A percentile compares a stretch with the other conserved stretches of the same genome.
phyloP scores from a whole-genome alignment of 2,797 vertebrate species.

The Carapus acus region DNA sequence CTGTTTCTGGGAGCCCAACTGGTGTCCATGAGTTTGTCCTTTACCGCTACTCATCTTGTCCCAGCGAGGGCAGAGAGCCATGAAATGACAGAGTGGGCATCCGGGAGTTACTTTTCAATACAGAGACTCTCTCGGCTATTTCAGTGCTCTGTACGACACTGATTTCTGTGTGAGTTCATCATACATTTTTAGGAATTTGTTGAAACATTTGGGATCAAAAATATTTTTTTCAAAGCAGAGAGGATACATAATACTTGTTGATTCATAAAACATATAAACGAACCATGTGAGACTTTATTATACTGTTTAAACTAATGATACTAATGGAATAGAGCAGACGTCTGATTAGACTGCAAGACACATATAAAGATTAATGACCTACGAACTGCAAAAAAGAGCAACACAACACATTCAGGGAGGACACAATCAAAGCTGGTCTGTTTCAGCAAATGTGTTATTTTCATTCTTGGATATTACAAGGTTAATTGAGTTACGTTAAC shows the following conservation, averaged over 20 bases:
- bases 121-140: slow-evolving; percentile 5
- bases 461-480: slow-evolving; percentile 77
- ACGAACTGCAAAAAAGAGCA: slow-evolving; percentile 66
- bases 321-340: too few species aligned
- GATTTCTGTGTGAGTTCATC: too few species aligned
- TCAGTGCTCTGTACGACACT: background rate
- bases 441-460: slow-evolving; percentile 83
- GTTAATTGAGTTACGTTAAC: slow-evolving; percentile 92
- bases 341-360: too few species aligned
- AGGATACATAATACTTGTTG: too few species aligned
- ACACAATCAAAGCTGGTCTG: slow-evolving; percentile 72
- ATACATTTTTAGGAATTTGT: too few species aligned
- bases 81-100: slow-evolving; percentile 53
- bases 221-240: too few species aligned
- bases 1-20: slow-evolving; percentile 57
- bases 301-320: too few species aligned
- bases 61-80: slow-evolving; percentile 56
- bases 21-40: slow-evolving; percentile 64
- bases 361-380: too few species aligned
- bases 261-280: too few species aligned
- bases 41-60: slow-evolving; percentile 64
- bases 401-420: slow-evolving; percentile 79
- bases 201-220: too few species aligned
- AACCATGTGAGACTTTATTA: too few species aligned
- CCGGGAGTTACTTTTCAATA: slow-evolving; percentile 26